Base-by-base conservation (phyloP, 1,140 invertebrate genomes). In the Ctenoplectra terminalis region DNA sequence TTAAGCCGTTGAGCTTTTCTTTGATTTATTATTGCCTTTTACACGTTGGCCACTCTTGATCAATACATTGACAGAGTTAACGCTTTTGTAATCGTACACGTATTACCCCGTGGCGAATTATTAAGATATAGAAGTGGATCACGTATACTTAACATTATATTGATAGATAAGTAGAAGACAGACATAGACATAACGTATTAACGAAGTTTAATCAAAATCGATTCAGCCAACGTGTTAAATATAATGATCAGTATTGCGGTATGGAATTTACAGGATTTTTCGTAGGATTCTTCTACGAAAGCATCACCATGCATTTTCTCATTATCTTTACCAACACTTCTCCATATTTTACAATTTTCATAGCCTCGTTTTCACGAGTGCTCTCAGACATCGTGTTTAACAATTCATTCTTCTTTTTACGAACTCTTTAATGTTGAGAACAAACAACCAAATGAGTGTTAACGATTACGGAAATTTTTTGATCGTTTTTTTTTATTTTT, bases 241-340 rank as follows among this genome's bases (percentile, higher is more conserved):
- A 23, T 17, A 17, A 70, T 48, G 61, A 75, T 75, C 78, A 81
- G 71, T 81, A 81, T 81, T 75, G 70, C 52, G 50, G 43, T 75
- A 40, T 66, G 46, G 40, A 78, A 56, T 71, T 70, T 26, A 66
- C 50, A 37, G 43, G 31, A 64, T 37, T 31, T 81, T 75, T 75
- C 71, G 31, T 81, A 81, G 61, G 20, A 74, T 48, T 75, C 66
- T 67, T 40, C 54, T 60, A 23, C n/a, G 31, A 60, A 29, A 29
- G 13, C n/a, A 63, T 85, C 43, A 72, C 71, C 48, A 56, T 56
- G 54, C 48, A 66, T 75, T 23, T 82, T 58, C 63, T 60, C 43
- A 31, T 75, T 77, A 67, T 20, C 37, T 23, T 31, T 54, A 46
- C 15, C 17, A 76, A 15, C 26, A 40, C 31, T 58, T 74, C 15